These are phyloP conservation scores for Desmophyllum pertusum DNA, from an alignment of 92 coral and sea anemone genomes.

Conservation along the genomic window DNA sequence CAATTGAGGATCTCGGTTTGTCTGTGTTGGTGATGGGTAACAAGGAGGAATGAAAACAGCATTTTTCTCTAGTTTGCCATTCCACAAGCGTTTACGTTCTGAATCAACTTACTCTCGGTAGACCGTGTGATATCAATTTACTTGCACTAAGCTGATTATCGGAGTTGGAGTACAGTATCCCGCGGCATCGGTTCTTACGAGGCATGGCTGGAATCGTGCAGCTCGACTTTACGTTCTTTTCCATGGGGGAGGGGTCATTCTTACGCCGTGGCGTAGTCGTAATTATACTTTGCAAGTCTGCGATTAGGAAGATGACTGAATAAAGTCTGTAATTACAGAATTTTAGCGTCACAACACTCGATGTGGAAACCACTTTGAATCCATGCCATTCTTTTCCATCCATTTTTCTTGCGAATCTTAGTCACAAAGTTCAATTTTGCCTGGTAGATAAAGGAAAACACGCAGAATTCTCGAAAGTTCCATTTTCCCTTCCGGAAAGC, in stretches of 20 bases:
- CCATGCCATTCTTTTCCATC: neutral
- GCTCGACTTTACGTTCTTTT: slow-evolving; percentile 11
- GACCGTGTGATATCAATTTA: slow-evolving; percentile 15
- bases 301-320: neutral
- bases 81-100: slow-evolving; percentile 1
- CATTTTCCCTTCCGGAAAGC: neutral
- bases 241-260: slow-evolving; percentile 12
- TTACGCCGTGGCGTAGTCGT: neutral
- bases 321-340: neutral
- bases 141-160: slow-evolving; percentile 41
- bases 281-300: neutral
- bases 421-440: neutral
- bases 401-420: neutral
- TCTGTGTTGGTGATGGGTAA: neutral
- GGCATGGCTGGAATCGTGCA: slow-evolving; percentile 20
- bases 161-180: neutral
- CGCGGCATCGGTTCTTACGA: neutral
- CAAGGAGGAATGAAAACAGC: neutral
- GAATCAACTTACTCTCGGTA: slow-evolving; percentile 6
- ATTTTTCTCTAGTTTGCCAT: neutral
- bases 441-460: neutral
- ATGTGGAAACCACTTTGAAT: neutral
- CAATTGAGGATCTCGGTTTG: neutral
- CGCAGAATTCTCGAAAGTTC: neutral
- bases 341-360: neutral